These are phyloP conservation scores for Rhagoletis zephyria DNA, from an alignment of 1,140 invertebrate genomes.

Conservation along the genomic window DNA sequence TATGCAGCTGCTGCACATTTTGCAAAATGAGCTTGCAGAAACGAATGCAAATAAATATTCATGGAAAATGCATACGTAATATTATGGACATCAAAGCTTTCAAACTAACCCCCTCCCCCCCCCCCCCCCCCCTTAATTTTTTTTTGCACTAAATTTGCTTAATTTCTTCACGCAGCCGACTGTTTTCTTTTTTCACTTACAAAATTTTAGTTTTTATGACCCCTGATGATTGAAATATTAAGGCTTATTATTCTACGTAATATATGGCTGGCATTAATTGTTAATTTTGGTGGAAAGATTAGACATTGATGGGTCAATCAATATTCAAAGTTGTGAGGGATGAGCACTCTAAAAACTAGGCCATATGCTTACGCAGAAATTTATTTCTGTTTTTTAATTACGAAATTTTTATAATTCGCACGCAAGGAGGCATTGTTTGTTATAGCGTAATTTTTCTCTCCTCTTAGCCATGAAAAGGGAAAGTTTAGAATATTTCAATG, in stretches of 20 bases:
- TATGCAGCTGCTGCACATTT: not conserved
- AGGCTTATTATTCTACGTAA: not conserved
- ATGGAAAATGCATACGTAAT: not conserved
- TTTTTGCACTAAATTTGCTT: not conserved
- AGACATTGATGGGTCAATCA: not conserved
- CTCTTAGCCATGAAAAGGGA: too few relatives aligned
- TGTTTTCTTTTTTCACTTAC: not conserved
- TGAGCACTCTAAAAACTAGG: too few relatives aligned
- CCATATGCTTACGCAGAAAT: too few relatives aligned
- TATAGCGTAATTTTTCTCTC: too few relatives aligned
- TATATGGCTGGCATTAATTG: not conserved
- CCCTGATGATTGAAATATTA: not conserved
- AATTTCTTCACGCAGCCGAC: not conserved
- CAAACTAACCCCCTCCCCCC: too few relatives aligned
- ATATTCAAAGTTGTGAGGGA: not conserved
- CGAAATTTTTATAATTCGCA: too few relatives aligned
- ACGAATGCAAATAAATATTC: not conserved
- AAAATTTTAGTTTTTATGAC: not conserved
- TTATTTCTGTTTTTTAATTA: too few relatives aligned
- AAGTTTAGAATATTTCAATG: too few relatives aligned
- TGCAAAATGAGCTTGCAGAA: not conserved
- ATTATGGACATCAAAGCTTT: too few relatives aligned
- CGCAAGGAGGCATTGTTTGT: too few relatives aligned
- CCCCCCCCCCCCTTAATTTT: too few relatives aligned
- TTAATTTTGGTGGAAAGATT: constrained; percentile 9